These are phyloP conservation scores for Eupleurogrammus muticus DNA, from an alignment of 2,797 vertebrate genomes.

Conservation along the genomic window DNA sequence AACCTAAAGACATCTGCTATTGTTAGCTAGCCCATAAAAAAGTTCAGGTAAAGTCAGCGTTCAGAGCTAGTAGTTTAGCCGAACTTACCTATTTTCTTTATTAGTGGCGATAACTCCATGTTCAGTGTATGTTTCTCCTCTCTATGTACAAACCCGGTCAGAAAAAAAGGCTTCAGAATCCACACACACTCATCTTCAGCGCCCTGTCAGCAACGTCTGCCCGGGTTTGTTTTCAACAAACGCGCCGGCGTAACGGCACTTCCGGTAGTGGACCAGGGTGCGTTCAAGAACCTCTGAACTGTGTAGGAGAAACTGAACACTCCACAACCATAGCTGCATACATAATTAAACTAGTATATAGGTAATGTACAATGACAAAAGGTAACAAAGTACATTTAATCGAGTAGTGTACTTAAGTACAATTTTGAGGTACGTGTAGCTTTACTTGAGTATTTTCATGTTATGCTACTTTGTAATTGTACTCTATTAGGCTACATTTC, in stretches of 20 bases:
- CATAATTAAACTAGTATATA: too few relatives aligned
- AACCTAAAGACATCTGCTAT: constrained; percentile 20
- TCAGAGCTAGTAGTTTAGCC: constrained; percentile 24
- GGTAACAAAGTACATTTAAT: too few relatives aligned
- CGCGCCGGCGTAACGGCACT: constrained; percentile 79
- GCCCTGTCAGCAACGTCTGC: constrained; percentile 56
- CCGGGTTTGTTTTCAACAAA: constrained; percentile 80
- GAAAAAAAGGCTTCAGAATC: too few relatives aligned
- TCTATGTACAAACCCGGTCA: neutral
- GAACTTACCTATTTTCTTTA: constrained; percentile 84
- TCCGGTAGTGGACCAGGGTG: constrained; percentile 64
- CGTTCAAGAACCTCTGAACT: constrained; percentile 48
- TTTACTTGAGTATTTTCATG: too few relatives aligned
- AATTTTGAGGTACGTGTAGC: too few relatives aligned
- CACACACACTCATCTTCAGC: neutral
- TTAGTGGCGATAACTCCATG: constrained; percentile 84
- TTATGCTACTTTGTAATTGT: too few relatives aligned
- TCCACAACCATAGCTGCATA: neutral
- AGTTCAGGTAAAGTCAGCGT: constrained; percentile 24
- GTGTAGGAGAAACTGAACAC: constrained; percentile 28
- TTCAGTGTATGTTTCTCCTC: neutral
- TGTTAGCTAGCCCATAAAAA: neutral
- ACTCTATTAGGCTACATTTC: too few relatives aligned
- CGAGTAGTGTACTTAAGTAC: too few relatives aligned
- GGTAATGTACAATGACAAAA: too few relatives aligned